Evolutionary conservation across 1,140 invertebrate genomes (phyloP), one percentile per base, ranked within the genome.

Genomic region (Nephila pilipes): DNA sequence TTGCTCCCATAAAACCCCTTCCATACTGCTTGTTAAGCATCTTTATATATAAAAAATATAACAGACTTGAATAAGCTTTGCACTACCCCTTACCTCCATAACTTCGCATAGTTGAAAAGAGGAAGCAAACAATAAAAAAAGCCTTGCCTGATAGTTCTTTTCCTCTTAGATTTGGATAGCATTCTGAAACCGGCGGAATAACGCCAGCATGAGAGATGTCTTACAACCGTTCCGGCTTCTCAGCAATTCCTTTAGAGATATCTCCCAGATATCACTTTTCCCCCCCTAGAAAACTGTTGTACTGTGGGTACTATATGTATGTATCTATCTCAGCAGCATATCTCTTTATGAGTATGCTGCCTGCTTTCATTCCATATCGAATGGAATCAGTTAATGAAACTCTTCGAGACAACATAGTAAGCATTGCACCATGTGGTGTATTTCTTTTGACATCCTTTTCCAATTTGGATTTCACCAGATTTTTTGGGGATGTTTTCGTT

Each of bases 241-340:
- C 87, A 69, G 87, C 87, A 88, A 88, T 88, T 88, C 87, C 87
- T 88, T 55, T 25, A 88, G 87, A 88, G 87, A 88, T 88, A 88
- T 88, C 87, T 69, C 10, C 32, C 36, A 88, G 87, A 88, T 88
- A 88, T 88, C 60, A 18, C 20, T 25, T 60, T 60, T n/a, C n/a
- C 58, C 83, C 32, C 57, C 57, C 22, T 55, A 20, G 80, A 81
- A 55, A 81, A 55, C 54, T 75, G 69, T 75, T 87, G 85, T 87
- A 57, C 85, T 65, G 36, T 54, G 75, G 87, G 87, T 88, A 75
- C 60, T 36, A 87, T 75, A 88, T 65, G 63, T 88, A 57, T 57
- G 54, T 65, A 88, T 88, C 87, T 88, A 88, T 88, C 87, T 69
- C 5, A 3, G 85, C 58, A n/a, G 58, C 60, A 25, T 88, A 88